Evolutionary conservation across 2,888 invertebrate genomes (phyloP).

Genomic region (Sinotaia quadrata): DNA sequence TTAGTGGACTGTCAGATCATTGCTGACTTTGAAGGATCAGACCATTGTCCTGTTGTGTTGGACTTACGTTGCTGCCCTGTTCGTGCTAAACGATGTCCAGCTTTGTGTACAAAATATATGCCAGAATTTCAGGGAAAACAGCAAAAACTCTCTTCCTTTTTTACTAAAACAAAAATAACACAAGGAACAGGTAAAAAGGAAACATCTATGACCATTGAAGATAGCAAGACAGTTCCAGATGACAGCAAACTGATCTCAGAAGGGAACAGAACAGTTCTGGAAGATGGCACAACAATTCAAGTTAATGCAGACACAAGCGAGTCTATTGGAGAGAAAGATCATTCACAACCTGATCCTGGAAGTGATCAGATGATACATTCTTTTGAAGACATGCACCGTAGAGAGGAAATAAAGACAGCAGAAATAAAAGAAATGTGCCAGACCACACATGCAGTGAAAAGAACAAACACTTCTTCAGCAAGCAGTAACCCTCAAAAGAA

Average conservation of each 20-base stretch:
- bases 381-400: no score
- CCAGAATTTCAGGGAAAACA: slow-evolving; percentile 74
- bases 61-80: slow-evolving; percentile 56
- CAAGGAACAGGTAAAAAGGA: not conserved
- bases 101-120: slow-evolving; percentile 72
- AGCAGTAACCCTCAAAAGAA: slow-evolving; percentile 34
- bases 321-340: not conserved
- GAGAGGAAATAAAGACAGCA: no score
- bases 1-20: slow-evolving; percentile 61
- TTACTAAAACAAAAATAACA: slow-evolving; percentile 44
- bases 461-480: no score
- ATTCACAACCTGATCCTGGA: no score
- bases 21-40: slow-evolving; percentile 72
- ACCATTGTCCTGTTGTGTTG: slow-evolving; percentile 74
- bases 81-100: slow-evolving; percentile 65
- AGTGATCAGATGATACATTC: no score
- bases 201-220: not conserved
- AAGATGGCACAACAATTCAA: no score
- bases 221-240: no score
- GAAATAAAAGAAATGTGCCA: no score
- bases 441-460: no score
- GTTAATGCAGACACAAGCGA: no score
- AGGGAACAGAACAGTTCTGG: no score
- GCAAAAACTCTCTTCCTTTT: slow-evolving; percentile 65
- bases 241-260: no score